phyloP scores from a whole-genome alignment of 2,888 invertebrate species.

The Octodonta nipae region DNA sequence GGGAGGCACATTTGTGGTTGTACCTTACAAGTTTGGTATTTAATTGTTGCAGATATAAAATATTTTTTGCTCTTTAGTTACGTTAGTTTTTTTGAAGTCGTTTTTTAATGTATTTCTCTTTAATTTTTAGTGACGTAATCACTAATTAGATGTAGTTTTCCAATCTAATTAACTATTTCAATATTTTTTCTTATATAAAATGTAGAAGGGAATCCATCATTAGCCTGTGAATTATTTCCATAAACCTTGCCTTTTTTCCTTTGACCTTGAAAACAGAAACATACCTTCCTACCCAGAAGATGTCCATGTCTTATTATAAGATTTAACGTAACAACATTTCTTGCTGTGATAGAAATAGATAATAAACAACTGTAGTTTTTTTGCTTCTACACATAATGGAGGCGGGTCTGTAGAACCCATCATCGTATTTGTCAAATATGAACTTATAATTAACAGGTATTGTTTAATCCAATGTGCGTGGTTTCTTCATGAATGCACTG shows the following conservation, averaged over 20 bases:
- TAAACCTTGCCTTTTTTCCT: conserved; percentile 14
- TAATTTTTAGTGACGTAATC: no score
- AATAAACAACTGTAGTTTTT: conserved; percentile 14
- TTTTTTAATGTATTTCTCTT: no score
- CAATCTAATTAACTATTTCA: no score
- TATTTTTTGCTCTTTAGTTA: no score
- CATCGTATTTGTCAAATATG: conserved; percentile 15
- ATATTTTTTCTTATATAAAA: conserved; percentile 16
- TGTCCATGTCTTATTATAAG: conserved; percentile 19
- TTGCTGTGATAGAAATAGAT: conserved; percentile 17
- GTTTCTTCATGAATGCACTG: conserved; percentile 6
- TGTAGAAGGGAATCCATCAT: conserved; percentile 16
- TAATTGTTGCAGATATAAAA: no score
- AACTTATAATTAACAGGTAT: conserved; percentile 16
- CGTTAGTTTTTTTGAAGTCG: no score
- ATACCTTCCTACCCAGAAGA: conserved; percentile 15
- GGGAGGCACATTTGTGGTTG: no score
- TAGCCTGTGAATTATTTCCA: conserved; percentile 20
- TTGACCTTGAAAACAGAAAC: conserved; percentile 12
- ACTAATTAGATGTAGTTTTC: no score
- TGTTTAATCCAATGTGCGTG: conserved; percentile 12
- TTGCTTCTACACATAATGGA: conserved; percentile 15
- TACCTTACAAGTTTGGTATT: no score
- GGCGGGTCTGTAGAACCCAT: conserved; percentile 16
- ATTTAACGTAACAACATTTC: conserved; percentile 14